phyloP scores from a whole-genome alignment of 2,797 vertebrate genomes.

The Pelodytes ibericus region DNA sequence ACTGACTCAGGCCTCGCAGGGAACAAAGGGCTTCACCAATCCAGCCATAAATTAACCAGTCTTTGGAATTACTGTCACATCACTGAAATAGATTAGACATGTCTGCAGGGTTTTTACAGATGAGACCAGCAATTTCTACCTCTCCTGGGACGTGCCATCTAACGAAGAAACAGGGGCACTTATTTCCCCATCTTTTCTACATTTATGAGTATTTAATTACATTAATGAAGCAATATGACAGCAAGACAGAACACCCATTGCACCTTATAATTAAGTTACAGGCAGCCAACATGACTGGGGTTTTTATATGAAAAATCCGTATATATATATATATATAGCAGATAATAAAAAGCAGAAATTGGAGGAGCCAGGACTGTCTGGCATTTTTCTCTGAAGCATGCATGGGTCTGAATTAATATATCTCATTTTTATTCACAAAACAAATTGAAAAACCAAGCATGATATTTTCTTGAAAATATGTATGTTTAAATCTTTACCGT shows the following conservation, averaged over 20 bases:
- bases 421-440: no score
- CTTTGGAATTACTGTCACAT: slow-evolving; percentile 59
- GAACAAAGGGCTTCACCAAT: slow-evolving; percentile 42
- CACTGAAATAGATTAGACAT: slow-evolving; percentile 62
- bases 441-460: no score
- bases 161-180: slow-evolving; percentile 53
- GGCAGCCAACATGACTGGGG: slow-evolving; percentile 27
- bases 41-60: slow-evolving; percentile 57
- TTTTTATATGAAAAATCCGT: slow-evolving; percentile 25
- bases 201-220: slow-evolving; percentile 59
- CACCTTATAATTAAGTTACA: slow-evolving; percentile 60
- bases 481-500: no score
- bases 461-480: no score
- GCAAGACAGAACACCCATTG: slow-evolving; percentile 60
- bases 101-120: slow-evolving; percentile 62
- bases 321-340: no score
- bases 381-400: no score
- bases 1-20: slow-evolving; percentile 44
- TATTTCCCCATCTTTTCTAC: slow-evolving; percentile 52
- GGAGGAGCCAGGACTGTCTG: no score
- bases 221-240: slow-evolving; percentile 64
- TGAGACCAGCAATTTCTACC: slow-evolving; percentile 59
- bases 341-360: no score
- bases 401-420: no score
- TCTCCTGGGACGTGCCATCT: slow-evolving; percentile 44